Evolutionary conservation across 2,113 vertebrate genomes (phyloP).

Genomic region (Alligator sinensis): DNA sequence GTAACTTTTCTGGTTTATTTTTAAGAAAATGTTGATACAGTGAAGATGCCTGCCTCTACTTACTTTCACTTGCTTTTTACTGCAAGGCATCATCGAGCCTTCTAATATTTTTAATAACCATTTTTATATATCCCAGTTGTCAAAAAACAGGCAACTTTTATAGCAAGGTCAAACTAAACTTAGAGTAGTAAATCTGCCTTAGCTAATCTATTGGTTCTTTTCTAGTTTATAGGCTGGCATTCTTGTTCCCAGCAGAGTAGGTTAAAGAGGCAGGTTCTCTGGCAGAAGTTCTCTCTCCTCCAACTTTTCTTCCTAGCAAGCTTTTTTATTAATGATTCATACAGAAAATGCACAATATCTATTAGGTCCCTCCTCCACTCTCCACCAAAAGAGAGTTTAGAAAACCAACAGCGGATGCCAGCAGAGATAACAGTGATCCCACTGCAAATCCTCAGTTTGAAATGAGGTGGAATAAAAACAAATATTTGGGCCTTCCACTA

Average conservation of each 20-base stretch:
- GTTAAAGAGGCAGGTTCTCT: slow-evolving; percentile 10
- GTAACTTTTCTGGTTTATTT: slow-evolving; percentile 32
- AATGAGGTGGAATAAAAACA: not conserved
- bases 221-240: not conserved
- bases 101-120: slow-evolving; percentile 49
- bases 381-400: not conserved
- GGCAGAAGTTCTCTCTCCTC: not conserved
- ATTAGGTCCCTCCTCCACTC: not conserved
- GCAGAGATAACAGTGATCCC: not conserved
- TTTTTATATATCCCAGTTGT: slow-evolving; percentile 20
- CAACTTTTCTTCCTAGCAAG: not conserved
- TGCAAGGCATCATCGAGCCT: slow-evolving; percentile 28
- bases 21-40: not conserved
- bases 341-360: not conserved
- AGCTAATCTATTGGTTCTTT: not conserved
- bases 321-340: not conserved
- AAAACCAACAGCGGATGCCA: not conserved
- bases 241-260: not conserved
- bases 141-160: slow-evolving; percentile 35
- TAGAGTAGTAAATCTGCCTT: not conserved
- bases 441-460: not conserved
- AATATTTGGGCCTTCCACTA: not conserved
- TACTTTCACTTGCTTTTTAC: slow-evolving; percentile 22
- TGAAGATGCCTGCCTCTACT: slow-evolving; percentile 64
- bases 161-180: not conserved